Conservation (phyloP, 2,113 vertebrate genomes). For the Psephotus haematonotus region DNA sequence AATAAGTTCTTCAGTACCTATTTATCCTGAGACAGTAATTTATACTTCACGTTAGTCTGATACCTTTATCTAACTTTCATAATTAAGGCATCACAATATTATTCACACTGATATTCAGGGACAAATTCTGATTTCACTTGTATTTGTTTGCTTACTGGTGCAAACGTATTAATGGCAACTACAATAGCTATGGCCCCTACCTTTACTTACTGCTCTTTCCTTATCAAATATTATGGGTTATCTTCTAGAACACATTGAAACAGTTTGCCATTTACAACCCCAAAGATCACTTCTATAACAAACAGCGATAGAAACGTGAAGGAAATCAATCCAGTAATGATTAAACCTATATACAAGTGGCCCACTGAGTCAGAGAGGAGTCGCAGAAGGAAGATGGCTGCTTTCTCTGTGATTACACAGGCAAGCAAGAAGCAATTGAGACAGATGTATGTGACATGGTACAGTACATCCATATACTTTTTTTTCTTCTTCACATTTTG, state of each 20-base stretch:
- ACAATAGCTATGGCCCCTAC: neutral
- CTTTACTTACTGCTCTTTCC: neutral
- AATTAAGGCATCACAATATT: conserved; percentile 13
- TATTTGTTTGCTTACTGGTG: neutral
- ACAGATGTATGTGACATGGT: neutral
- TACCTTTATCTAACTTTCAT: conserved; percentile 10
- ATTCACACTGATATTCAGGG: neutral
- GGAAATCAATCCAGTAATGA: conserved; percentile 34
- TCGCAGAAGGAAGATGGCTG: neutral
- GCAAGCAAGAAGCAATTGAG: neutral
- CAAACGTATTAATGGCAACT: neutral
- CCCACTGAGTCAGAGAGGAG: neutral
- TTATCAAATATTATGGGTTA: neutral
- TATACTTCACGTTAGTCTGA: conserved; percentile 15
- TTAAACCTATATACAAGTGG: neutral
- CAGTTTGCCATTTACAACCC: neutral
- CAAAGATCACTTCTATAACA: neutral
- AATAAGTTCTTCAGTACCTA: conserved; percentile 17
- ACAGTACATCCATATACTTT: too few relatives aligned
- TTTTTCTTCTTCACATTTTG: neutral
- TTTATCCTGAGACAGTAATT: conserved; percentile 33
- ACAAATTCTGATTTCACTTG: neutral
- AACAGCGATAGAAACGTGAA: neutral
- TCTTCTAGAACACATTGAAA: neutral
- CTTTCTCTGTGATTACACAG: neutral